Percentiles rank a stretch among this genome's conserved stretches.
Evolutionary conservation across 2,888 invertebrate species (phyloP).

Genomic region (Eudasyphora cyanicolor): DNA sequence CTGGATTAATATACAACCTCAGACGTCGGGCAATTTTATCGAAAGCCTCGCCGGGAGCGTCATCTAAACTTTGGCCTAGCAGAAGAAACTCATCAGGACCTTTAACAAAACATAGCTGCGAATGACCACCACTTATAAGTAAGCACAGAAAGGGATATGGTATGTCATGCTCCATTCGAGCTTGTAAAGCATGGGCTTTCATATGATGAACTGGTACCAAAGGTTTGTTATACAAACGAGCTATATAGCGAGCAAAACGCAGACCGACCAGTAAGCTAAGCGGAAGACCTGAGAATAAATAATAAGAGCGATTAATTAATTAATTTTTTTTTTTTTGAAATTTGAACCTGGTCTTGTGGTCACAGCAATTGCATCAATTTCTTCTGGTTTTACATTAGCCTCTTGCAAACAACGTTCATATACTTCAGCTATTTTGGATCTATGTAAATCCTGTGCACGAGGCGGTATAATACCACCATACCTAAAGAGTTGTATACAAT

Average conservation of each 20-base stretch:
- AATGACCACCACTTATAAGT: slow-evolving; percentile 96
- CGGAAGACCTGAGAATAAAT: slow-evolving; percentile 68
- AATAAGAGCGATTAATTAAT: background rate
- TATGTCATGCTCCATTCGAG: slow-evolving; percentile 86
- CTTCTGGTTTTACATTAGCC: slow-evolving; percentile 83
- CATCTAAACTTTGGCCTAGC: slow-evolving; percentile 89
- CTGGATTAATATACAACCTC: slow-evolving; percentile 88
- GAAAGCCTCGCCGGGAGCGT: slow-evolving; percentile 95
- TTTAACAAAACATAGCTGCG: slow-evolving; percentile 88
- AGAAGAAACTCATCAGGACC: slow-evolving; percentile 88
- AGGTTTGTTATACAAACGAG: slow-evolving; percentile 85
- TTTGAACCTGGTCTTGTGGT: slow-evolving; percentile 89
- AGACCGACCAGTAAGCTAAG: slow-evolving; percentile 90
- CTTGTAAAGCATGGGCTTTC: slow-evolving; percentile 98
- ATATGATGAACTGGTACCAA: slow-evolving; percentile 98
- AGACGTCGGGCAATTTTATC: slow-evolving; percentile 95
- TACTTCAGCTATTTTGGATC: slow-evolving; percentile 87
- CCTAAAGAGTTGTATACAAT: slow-evolving; percentile 64
- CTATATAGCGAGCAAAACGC: slow-evolving; percentile 89
- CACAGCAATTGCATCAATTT: slow-evolving; percentile 93
- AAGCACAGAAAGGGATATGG: slow-evolving; percentile 94
- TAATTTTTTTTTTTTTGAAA: too few species aligned
- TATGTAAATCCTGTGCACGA: slow-evolving; percentile 90
- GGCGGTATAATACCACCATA: slow-evolving; percentile 91
- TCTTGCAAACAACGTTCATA: slow-evolving; percentile 85